Evolutionary conservation across 2,888 invertebrate species (phyloP).

Genomic region (Drosophila niveifrons): DNA sequence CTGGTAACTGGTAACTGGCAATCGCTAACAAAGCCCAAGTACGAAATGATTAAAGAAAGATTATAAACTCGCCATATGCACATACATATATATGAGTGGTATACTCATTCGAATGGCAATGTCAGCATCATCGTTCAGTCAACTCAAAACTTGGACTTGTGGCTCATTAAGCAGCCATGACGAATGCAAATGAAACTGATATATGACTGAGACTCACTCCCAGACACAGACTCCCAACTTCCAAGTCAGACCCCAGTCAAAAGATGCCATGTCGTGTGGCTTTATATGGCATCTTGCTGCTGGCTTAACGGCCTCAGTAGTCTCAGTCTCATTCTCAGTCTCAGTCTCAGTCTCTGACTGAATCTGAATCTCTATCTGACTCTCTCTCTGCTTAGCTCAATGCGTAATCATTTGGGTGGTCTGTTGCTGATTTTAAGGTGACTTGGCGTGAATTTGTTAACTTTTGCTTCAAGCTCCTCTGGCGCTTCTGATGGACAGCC

Average conservation of each 20-base stretch:
- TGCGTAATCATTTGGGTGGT: constrained; percentile 79
- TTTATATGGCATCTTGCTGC: constrained; percentile 68
- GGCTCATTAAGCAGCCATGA: constrained; percentile 84
- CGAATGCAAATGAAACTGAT: constrained; percentile 83
- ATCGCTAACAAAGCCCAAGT: constrained; percentile 70
- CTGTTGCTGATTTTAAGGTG: constrained; percentile 78
- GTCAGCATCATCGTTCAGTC: constrained; percentile 65
- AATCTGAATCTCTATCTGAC: constrained; percentile 18
- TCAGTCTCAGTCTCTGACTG: constrained; percentile 17
- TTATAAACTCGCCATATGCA: constrained; percentile 62
- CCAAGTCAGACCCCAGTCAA: constrained; percentile 15
- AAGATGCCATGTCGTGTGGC: constrained; percentile 52
- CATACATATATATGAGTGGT: constrained; percentile 7
- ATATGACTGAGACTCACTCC: constrained; percentile 57
- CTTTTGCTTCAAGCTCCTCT: constrained; percentile 75
- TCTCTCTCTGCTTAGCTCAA: constrained; percentile 16
- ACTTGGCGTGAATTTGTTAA: constrained; percentile 85
- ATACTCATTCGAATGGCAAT: constrained; percentile 40
- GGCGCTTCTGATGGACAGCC: constrained; percentile 55
- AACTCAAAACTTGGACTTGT: constrained; percentile 64
- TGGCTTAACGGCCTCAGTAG: constrained; percentile 44
- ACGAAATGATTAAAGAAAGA: constrained; percentile 76
- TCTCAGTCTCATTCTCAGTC: constrained; percentile 3
- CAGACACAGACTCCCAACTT: not conserved
- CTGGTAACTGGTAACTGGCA: constrained; percentile 49